phyloP scores from a whole-genome alignment of 2,797 vertebrate species.

The Onychomys arenicola region DNA sequence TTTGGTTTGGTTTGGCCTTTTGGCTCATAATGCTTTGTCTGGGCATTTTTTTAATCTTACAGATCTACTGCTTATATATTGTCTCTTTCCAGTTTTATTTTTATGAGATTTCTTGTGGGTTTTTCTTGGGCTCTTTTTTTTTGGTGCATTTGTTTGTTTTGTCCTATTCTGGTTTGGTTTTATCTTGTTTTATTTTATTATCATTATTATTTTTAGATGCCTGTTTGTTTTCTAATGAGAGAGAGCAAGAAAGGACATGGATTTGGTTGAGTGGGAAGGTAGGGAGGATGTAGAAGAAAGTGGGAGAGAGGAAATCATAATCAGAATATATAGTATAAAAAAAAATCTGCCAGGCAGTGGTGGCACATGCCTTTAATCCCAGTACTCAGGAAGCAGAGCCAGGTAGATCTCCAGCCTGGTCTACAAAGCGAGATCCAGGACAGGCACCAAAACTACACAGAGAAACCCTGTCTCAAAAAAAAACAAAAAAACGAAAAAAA shows the following conservation, averaged over 20 bases:
- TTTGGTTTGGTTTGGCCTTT: not conserved
- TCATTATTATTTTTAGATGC: not conserved
- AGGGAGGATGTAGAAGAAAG: not conserved
- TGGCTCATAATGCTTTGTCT: not conserved
- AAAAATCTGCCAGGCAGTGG: not conserved
- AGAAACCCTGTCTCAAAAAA: too few relatives aligned
- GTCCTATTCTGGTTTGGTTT: not conserved
- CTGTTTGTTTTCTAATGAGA: not conserved
- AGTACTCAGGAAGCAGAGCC: too few relatives aligned
- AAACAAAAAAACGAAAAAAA: too few relatives aligned
- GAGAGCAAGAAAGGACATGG: not conserved
- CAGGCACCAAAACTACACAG: too few relatives aligned
- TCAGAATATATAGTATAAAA: not conserved
- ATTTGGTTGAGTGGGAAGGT: not conserved
- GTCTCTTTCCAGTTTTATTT: not conserved
- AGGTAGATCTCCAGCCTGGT: too few relatives aligned
- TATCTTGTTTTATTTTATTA: not conserved
- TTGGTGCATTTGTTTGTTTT: not conserved
- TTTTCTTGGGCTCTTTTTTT: not conserved
- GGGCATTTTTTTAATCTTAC: not conserved
- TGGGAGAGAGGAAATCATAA: not conserved
- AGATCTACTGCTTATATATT: not conserved
- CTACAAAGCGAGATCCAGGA: too few relatives aligned
- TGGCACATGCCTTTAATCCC: too few relatives aligned
- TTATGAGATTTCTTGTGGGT: not conserved